Base-by-base conservation (phyloP, 1,140 invertebrate species). In the Archegozetes longisetosus region DNA sequence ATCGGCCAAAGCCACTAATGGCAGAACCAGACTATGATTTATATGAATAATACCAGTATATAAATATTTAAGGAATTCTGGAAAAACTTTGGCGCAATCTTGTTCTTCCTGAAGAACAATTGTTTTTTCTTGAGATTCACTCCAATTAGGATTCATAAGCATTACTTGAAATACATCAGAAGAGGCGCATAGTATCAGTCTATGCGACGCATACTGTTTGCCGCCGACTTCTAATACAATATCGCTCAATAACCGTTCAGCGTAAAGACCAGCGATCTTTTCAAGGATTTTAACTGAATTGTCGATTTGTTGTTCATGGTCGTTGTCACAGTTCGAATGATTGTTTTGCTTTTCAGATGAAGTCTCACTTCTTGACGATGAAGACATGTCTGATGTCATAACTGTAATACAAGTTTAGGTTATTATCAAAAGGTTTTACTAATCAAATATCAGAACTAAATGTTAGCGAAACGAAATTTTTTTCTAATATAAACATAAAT, bases 81-180 rank as follows among this genome's bases (percentile, higher is more conserved):
- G 85, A 74, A 95, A 95, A 25, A 91, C 85, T 60, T 77, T 75
- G 29, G 81, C 80, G 71, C 88, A 92, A 58, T 83, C 81, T 2
- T 84, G 81, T 23, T 88, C 84, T 74, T 95, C 91, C 68, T 87
- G 80, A 1, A 94, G 75, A 29, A 84, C 81, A 61, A 95, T 84
- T 23, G 80, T 77, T 65, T 80, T 85, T 73, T 90, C 85, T 62
- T 84, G 79, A 68, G 86, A 89, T 70, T 94, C 90, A 55, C 79
- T 84, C 90, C 90, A 94, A 70, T 86, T 84, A 0, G 87, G 82
- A 69, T 86, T 89, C 84, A 91, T 92, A 46, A 95, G 73, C 91
- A 95, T 95, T 3, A 91, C 86, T 76, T 91, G 88, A 73, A 95
- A 94, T 22, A 95, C 91, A 77, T 94, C 89, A 73, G 88, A 93